Evolutionary conservation across 2,113 vertebrate species (phyloP).

Genomic region (Hystrix brachyura): DNA sequence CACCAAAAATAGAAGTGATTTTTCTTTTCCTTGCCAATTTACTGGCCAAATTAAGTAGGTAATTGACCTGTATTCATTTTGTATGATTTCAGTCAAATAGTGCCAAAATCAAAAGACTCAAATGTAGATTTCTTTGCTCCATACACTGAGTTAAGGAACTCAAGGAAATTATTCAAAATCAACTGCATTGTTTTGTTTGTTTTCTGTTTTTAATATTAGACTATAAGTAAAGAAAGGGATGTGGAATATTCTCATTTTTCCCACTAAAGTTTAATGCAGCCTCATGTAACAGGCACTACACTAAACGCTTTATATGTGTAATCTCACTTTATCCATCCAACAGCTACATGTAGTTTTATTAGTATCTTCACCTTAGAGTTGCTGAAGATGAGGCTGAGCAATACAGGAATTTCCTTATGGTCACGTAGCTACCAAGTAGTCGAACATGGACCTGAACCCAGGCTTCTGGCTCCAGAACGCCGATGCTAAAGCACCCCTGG

Average conservation of each 20-base stretch:
- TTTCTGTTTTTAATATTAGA: constrained; percentile 42
- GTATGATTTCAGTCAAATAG: neutral
- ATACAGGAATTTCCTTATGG: neutral
- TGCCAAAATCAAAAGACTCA: constrained; percentile 40
- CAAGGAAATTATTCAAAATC: constrained; percentile 44
- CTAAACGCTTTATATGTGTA: neutral
- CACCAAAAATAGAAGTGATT: neutral
- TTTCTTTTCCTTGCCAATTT: constrained; percentile 44
- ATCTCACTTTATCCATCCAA: neutral
- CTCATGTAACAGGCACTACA: neutral
- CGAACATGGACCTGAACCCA: neutral
- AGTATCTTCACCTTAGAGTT: constrained; percentile 27
- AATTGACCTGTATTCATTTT: neutral
- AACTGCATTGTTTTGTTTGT: neutral
- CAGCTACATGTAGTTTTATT: neutral
- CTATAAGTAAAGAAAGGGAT: neutral
- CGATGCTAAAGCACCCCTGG: neutral
- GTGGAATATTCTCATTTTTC: neutral
- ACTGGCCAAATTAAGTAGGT: neutral
- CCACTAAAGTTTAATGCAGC: neutral
- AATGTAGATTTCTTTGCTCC: neutral
- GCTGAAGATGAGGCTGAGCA: neutral
- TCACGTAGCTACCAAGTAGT: neutral
- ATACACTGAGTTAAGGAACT: neutral
- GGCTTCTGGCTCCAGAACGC: neutral